Conservation (phyloP, 2,888 invertebrate species). For the Opisthograptis luteolata region DNA sequence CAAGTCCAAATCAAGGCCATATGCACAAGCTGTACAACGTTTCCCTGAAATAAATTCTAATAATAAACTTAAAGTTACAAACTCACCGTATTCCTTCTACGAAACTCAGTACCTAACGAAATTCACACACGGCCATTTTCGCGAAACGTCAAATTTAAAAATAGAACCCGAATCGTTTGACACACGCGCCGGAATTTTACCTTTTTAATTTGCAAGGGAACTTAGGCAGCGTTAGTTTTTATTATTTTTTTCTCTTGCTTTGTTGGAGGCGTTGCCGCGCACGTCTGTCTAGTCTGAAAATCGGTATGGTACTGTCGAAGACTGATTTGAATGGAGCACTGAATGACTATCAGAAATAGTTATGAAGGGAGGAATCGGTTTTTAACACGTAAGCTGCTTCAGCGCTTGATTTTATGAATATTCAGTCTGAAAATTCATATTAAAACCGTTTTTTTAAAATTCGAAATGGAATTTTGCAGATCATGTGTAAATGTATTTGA, state of each 20-base stretch:
- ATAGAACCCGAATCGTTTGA: slow-evolving; percentile 26
- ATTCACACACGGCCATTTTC: slow-evolving; percentile 29
- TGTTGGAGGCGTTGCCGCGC: slow-evolving; percentile 2
- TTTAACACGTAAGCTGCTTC: slow-evolving; percentile 35
- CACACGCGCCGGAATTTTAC: slow-evolving; percentile 27
- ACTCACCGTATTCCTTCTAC: slow-evolving; percentile 32
- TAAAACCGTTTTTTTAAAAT: no score
- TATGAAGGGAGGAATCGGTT: slow-evolving; percentile 62
- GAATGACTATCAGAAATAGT: slow-evolving; percentile 77
- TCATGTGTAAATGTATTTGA: no score
- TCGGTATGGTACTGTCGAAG: slow-evolving; percentile 49
- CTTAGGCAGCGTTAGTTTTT: not conserved
- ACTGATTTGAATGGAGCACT: slow-evolving; percentile 62
- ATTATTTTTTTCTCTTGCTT: slow-evolving; percentile 10
- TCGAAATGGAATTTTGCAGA: no score
- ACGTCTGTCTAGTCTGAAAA: slow-evolving; percentile 30
- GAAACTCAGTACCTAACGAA: slow-evolving; percentile 5
- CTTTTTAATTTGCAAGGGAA: slow-evolving; percentile 18
- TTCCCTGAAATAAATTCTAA: slow-evolving; percentile 21
- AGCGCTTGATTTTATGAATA: slow-evolving; percentile 52
- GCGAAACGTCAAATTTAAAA: slow-evolving; percentile 28
- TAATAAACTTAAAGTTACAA: slow-evolving; percentile 2
- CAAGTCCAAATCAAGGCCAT: not conserved
- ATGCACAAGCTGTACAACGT: not conserved
- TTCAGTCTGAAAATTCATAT: no score